Evolutionary conservation across 2,797 vertebrate genomes (phyloP).

Genomic region (Octomys mimax): DNA sequence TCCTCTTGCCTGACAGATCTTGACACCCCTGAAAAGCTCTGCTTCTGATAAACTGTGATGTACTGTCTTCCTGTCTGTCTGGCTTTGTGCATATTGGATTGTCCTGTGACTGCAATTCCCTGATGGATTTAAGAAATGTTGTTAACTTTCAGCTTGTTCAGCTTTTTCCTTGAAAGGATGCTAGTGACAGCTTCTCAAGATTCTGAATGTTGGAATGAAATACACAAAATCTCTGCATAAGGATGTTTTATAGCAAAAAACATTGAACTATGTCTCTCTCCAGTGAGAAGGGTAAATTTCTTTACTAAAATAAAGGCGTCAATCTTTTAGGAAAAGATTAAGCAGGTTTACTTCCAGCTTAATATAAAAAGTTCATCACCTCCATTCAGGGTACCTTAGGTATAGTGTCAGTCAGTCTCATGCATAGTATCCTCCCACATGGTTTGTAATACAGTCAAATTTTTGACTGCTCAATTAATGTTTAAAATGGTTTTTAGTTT

Average conservation of each 20-base stretch:
- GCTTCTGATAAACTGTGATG: background rate
- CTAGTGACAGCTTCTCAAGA: background rate
- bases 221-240: background rate
- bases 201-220: background rate
- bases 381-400: background rate
- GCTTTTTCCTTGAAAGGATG: background rate
- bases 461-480: background rate
- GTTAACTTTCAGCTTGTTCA: background rate
- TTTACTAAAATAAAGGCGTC: background rate
- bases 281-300: background rate
- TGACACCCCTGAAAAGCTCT: background rate
- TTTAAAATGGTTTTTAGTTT: background rate
- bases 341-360: background rate
- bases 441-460: background rate
- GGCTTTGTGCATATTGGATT: background rate
- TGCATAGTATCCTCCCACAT: background rate
- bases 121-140: background rate
- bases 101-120: background rate
- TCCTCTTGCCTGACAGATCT: too few relatives aligned
- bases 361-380: background rate
- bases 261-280: background rate
- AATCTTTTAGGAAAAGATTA: background rate
- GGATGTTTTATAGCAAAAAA: background rate
- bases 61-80: background rate
- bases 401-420: background rate